Base-by-base conservation (phyloP, 2,888 invertebrate genomes). In the Drosophila stalkeri region DNA sequence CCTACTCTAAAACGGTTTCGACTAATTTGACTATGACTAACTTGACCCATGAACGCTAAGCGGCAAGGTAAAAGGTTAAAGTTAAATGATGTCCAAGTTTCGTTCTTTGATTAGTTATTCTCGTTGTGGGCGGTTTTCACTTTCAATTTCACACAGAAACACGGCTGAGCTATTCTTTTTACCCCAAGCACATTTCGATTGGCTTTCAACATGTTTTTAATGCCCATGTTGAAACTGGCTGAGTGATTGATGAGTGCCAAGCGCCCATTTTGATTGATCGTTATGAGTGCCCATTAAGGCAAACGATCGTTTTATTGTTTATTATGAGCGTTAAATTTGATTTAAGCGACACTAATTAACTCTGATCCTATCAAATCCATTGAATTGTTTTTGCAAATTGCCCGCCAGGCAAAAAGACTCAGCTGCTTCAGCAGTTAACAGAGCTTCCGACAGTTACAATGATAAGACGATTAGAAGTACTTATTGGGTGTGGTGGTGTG, bases 301-400 rank as follows among this genome's bases (percentile, higher is more conserved):
- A 77, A 89, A 82, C 71, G 77, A 80, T 65, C 75, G 65, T 73
- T 74, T 75, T 72, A 85, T 77, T 86, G 84, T 79, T 75, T 72
- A 64, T 81, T 59, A 76, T 79, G 63, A 68, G 80, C 62, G 72
- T 84, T 84, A 76, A 77, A 85, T 82, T 77, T 64, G 85, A 84
- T 75, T 86, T 81, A 84, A 84, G 66, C 83, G 81, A 77, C 76
- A 81, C 76, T 85, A 76, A 88, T 85, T 85, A 75, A 64, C 72
- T 59, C 72, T 73, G 69, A 86, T 89, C 81, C 78, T 71, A 77
- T 81, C 69, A 74, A 72, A 72, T 68, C 59, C 52, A 72, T 46
- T 80, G 73, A 82, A 78, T 64, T 71, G 70, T 64, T 70, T 68
- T 75, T 33, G 49, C 33, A 31, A 82, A 80, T 75, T 61, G 73